Base-by-base conservation (phyloP, 2,888 invertebrate species). In the Blastobasis adustella region DNA sequence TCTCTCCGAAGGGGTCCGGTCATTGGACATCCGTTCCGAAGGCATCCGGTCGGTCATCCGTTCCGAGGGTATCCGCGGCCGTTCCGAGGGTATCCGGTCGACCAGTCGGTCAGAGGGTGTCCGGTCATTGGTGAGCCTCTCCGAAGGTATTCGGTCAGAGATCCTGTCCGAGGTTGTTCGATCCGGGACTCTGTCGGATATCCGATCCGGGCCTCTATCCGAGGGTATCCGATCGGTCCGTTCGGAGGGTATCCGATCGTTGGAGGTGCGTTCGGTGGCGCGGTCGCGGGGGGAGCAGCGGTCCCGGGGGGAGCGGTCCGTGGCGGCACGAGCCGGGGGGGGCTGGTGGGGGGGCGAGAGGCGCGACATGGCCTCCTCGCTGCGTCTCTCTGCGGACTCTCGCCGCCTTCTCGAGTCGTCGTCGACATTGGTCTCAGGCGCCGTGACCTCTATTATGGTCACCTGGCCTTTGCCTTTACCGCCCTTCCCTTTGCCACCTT, bases 401-500 rank as follows among this genome's bases (percentile, higher is more conserved):
- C 68, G 85, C 69, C 68, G 89, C 74, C 73, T 58, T 73, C 89
- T 56, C 74, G 83, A 79, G 40, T 85, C 85, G 49, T 85, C 84
- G 54, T 82, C 84, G 5, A 73, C 77, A 5, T 81, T 79, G 0
- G 80, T 72, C 54, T 82, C 82, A 3, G 81, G 79, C 5, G 84
- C 78, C 0, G 77, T 81, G 38, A 79, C 79, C 61, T 93, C 94
- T 54, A 93, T 92, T 51, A 94, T 91, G 50, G 94, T 92, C 49
- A 94, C 94, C 60, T 93, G 93, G 4, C 92, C 93, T 71, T 93
- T 93, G 51, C 91, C 91, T 61, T 92, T 93, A 3, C 93, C 93
- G 3, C 93, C 93, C 60, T 93, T 93, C 37, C 92, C 94, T 56
- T 94, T 93, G 50, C 92, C 94, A 40, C 93, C 92, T 58, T 93